Percentiles rank a stretch among this genome's conserved stretches.
These are phyloP conservation scores for Ceramica pisi DNA, from an alignment of 2,888 invertebrate species.

Conservation along the genomic window DNA sequence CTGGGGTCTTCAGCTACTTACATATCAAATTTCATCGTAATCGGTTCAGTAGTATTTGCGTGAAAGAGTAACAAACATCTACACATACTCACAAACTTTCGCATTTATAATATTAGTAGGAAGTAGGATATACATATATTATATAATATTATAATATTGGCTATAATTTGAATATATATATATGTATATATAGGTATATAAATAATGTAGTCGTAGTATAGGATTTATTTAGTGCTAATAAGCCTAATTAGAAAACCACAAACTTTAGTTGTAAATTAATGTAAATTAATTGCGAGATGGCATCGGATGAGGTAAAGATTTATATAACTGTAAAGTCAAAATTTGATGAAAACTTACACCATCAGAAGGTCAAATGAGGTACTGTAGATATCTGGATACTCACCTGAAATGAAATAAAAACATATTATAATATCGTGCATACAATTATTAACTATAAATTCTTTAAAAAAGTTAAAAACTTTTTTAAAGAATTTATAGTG, in stretches of 20 bases:
- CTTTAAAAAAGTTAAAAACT: neutral
- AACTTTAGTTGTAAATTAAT: neutral
- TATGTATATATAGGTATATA: too few relatives aligned
- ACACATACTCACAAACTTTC: too few relatives aligned
- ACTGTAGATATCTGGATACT: neutral
- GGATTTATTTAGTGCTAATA: neutral
- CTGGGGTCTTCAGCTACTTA: too few relatives aligned
- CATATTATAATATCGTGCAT: neutral
- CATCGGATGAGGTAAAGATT: too few relatives aligned
- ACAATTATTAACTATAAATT: neutral
- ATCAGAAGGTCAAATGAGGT: neutral
- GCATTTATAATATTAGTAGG: too few relatives aligned
- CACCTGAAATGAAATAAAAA: conserved; percentile 26
- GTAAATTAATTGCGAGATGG: neutral
- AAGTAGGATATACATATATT: too few relatives aligned
- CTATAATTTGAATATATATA: too few relatives aligned
- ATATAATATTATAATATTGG: too few relatives aligned
- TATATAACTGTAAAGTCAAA: neutral
- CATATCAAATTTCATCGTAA: too few relatives aligned
- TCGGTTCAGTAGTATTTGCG: too few relatives aligned
- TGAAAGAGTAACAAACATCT: too few relatives aligned
- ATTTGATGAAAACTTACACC: conserved; percentile 4
- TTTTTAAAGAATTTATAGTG: neutral
- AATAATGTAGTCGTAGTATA: too few relatives aligned
- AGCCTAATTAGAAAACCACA: neutral